Base-by-base conservation (phyloP, 2,113 vertebrate genomes). In the Daphoenositta chrysoptera region DNA sequence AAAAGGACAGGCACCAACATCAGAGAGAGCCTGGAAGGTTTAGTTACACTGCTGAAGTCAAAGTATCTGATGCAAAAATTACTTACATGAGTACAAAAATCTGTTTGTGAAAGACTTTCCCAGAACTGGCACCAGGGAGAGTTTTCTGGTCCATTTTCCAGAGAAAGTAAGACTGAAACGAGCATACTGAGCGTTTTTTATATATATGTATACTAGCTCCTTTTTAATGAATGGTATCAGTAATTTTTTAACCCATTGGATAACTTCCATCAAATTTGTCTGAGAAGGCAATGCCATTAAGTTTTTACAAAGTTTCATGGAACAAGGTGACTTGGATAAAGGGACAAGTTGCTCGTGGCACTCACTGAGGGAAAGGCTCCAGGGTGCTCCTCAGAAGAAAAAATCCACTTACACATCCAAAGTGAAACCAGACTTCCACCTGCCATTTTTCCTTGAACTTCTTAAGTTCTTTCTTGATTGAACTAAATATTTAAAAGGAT, bases 121-220 rank as follows among this genome's bases (percentile, higher is more conserved):
- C 47, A 64, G 47, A 45, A 87, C 13, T 53, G 31, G 30, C 17
- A 75, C 26, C 10, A 78, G 17, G 40, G 35, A 88, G 15, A 63
- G 21, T 37, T 78, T 90, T 90, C 66, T 85, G 44, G 28, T 19
- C 39, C 40, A 2, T 89, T 83, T 72, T 91, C 63, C 69, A 61
- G 30, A 57, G 40, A 45, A 91, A 69, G 31, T 11, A 61, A 51
- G 50, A 56, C 15, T 33, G 39, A 89, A 87, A 65, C 0, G 1
- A 78, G 51, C 5, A 1, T 15, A 45, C 6, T 7, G 9, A 93
- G 37, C 18, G 47, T 42, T 76, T 50, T n/a, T 10, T 40, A 11
- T 11, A 7, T 7, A 19, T 33, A 28, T 0, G 0, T 45, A 4
- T 14, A 17, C 26, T 26, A 26, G 18, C 16, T 84, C 47, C 26